These are phyloP conservation scores for Zaprionus nigranus DNA, from an alignment of 1,140 invertebrate genomes.

Conservation along the genomic window DNA sequence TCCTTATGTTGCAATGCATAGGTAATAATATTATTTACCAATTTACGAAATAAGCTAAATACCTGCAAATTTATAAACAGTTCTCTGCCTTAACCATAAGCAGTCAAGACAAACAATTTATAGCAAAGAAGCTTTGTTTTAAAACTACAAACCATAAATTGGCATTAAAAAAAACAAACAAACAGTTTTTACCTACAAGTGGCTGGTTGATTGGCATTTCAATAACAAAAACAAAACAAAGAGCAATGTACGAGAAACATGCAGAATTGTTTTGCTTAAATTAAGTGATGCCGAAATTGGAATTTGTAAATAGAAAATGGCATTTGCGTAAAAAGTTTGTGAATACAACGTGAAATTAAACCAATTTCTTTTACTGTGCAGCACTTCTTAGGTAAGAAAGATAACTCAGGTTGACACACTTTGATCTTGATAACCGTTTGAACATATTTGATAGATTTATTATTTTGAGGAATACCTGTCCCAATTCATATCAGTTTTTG, in stretches of 20 bases:
- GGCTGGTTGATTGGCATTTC: background rate
- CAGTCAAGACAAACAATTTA: background rate
- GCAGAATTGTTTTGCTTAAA: no score
- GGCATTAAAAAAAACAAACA: background rate
- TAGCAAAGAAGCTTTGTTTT: background rate
- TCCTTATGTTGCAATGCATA: background rate
- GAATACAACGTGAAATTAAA: background rate
- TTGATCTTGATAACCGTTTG: background rate
- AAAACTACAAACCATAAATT: background rate
- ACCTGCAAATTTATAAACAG: background rate
- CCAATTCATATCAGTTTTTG: background rate
- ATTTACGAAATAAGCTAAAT: background rate
- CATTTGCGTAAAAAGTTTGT: conserved; percentile 4
- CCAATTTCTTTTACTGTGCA: background rate
- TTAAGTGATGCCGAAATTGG: background rate
- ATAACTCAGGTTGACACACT: background rate
- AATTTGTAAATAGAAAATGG: background rate
- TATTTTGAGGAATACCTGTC: background rate
- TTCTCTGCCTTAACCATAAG: background rate
- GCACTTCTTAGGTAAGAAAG: background rate
- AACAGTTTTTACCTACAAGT: background rate
- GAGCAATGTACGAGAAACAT: no score
- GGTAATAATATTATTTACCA: background rate
- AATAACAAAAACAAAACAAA: background rate
- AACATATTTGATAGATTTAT: background rate